Conservation (phyloP, 2,888 invertebrate genomes). For the Halictus quadricinctus region DNA sequence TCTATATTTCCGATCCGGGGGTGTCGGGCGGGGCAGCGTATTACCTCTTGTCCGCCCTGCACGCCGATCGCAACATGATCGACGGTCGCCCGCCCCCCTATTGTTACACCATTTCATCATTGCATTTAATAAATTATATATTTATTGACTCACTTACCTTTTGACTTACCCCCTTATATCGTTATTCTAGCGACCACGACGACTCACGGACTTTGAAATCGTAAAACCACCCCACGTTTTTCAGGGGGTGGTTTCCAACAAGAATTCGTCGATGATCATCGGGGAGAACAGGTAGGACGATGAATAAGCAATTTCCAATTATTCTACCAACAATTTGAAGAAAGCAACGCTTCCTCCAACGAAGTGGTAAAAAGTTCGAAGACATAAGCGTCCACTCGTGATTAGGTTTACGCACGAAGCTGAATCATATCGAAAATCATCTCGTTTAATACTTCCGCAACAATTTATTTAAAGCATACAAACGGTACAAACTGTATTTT, state of each 20-base stretch:
- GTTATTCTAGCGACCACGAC: slow-evolving; percentile 23
- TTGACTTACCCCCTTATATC: slow-evolving; percentile 67
- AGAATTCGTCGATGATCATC: background rate
- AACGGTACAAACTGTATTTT: slow-evolving; percentile 81
- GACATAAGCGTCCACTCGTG: background rate
- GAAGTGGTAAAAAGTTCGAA: too few species aligned
- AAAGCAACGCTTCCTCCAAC: too few species aligned
- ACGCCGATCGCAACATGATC: slow-evolving; percentile 62
- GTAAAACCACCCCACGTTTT: background rate
- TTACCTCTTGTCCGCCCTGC: slow-evolving; percentile 69
- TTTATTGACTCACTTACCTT: slow-evolving; percentile 80
- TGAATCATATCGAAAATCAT: background rate
- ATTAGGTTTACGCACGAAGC: too few species aligned
- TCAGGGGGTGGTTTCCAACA: background rate
- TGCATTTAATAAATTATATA: slow-evolving; percentile 83
- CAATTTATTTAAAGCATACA: slow-evolving; percentile 82
- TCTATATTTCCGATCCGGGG: slow-evolving; percentile 82
- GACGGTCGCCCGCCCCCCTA: slow-evolving; percentile 72
- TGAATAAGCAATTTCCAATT: too few species aligned
- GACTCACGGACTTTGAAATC: background rate
- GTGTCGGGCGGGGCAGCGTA: slow-evolving; percentile 67
- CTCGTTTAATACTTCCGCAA: slow-evolving; percentile 74
- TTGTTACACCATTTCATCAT: slow-evolving; percentile 83
- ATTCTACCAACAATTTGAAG: too few species aligned
- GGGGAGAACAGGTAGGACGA: slow-evolving; percentile 21